A percentile compares a stretch with the other conserved stretches of the same genome.
These are phyloP conservation scores for Torymus aiolomorphi DNA, from an alignment of 2,888 invertebrate species.

Conservation along the genomic window DNA sequence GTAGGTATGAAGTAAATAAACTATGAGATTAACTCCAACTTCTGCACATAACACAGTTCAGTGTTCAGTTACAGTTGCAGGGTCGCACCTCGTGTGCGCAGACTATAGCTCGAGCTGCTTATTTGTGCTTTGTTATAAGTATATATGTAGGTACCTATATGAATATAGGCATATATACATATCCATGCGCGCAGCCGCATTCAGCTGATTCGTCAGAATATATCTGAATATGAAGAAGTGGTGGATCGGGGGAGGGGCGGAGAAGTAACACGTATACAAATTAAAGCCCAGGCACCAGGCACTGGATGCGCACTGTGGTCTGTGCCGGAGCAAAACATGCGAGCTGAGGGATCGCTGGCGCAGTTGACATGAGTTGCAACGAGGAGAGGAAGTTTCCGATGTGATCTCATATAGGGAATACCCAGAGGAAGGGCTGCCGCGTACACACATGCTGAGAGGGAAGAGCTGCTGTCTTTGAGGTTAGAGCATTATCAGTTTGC, in stretches of 20 bases:
- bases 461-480: slow-evolving; percentile 20
- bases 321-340: not conserved
- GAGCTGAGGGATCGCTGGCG: not conserved
- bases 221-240: not conserved
- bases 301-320: not conserved
- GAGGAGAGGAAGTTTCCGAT: not conserved
- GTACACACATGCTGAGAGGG: not conserved
- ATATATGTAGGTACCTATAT: too few relatives aligned
- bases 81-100: too few relatives aligned
- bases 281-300: not conserved
- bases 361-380: not conserved
- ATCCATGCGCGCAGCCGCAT: not conserved
- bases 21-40: too few relatives aligned
- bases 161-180: too few relatives aligned
- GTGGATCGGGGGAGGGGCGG: not conserved
- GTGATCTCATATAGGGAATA: too few relatives aligned
- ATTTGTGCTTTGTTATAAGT: too few relatives aligned
- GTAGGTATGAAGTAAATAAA: too few relatives aligned
- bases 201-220: slow-evolving; percentile 34
- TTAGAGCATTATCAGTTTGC: slow-evolving; percentile 13
- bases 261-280: not conserved
- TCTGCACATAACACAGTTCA: too few relatives aligned
- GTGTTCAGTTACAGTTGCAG: too few relatives aligned
- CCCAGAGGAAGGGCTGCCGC: too few relatives aligned
- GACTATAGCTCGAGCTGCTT: too few relatives aligned